A percentile compares a stretch with the other conserved stretches of the same genome.
Conservation (phyloP, 2,113 vertebrate genomes). For the Colinus virginianus region DNA sequence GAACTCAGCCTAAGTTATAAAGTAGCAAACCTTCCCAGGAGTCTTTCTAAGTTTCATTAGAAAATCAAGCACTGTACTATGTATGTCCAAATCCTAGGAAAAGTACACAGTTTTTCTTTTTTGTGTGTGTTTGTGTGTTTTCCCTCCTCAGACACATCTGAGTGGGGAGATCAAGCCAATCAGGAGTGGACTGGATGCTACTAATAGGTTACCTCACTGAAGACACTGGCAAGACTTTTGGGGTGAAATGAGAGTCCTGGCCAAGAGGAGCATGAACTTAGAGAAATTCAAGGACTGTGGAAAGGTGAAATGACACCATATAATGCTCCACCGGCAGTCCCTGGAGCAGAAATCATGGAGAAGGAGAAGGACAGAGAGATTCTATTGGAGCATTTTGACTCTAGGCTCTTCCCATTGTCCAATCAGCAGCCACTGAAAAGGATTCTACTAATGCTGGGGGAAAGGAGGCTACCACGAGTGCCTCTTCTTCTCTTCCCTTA, state of each 20-base stretch:
- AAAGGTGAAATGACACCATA: conserved; percentile 33
- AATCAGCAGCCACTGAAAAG: background rate
- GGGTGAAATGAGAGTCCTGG: conserved; percentile 59
- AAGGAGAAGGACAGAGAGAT: conserved; percentile 38
- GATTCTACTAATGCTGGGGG: background rate
- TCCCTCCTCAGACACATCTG: conserved; percentile 71
- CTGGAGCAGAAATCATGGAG: conserved; percentile 41
- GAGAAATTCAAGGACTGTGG: conserved; percentile 56
- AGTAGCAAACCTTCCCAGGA: background rate
- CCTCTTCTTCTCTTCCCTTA: background rate
- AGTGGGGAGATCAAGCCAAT: conserved; percentile 58
- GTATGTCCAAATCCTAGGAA: conserved; percentile 37
- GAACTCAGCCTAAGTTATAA: background rate
- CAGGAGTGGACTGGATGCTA: conserved; percentile 54
- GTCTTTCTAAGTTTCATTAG: background rate
- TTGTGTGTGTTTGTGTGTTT: conserved; percentile 60
- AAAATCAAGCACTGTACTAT: conserved; percentile 14
- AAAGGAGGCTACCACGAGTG: background rate
- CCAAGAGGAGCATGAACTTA: conserved; percentile 57
- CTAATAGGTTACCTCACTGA: conserved; percentile 58
- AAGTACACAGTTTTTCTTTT: conserved; percentile 33
- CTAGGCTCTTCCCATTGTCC: conserved; percentile 9
- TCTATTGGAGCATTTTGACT: conserved; percentile 42
- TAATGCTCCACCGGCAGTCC: conserved; percentile 34
- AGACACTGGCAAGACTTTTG: conserved; percentile 62